Base-by-base conservation (phyloP, 2,888 invertebrate genomes). In the Drosophila kuntzei region DNA sequence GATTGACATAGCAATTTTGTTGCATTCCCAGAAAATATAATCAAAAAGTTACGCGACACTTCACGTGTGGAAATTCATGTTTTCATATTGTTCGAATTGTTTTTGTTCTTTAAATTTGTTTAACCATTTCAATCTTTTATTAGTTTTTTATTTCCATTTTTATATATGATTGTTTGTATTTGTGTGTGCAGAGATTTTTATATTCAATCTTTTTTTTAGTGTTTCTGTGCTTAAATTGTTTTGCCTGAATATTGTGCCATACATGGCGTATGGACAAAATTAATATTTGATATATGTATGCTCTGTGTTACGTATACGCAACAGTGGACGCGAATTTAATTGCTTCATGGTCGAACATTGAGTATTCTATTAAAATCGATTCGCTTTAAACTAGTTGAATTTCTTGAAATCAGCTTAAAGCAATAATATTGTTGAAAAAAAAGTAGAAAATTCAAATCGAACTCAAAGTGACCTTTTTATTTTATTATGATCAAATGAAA, bases 1-100 rank as follows among this genome's bases (percentile, higher is more conserved):
- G 66, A 72, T 62, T 65, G 57, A 68, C 72, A 61, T 55, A 67
- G 62, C 73, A 65, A 82, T 82, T 87, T 66, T 39, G 54, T 34
- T 49, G 55, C 59, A 63, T 22, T 41, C 22, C 12, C 22, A 20
- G 44, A 72, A 75, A 72, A 69, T 51, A 54, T 68, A 51, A 72
- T 75, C 46, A 54, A 77, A 71, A 76, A 41, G 22, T 27, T 60
- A 49, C 37, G 34, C 18, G 27, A 49, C 65, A 71, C 36, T 59
- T 41, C 37, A n/a, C 29, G 60, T 58, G 46, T 47, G 44, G 37
- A 32, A 49, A 44, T 18, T 7, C 43, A 32, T 39, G 50, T 59
- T 49, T 49, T 53, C 8, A 11, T 51, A 62, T 67, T 49, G 27
- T 58, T 61, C 11, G 34, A n/a, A 32, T 43, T 58, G 47, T 75